These are phyloP conservation scores for Corythornis madagascariensis DNA, from an alignment of 2,113 vertebrate species.

Conservation along the genomic window DNA sequence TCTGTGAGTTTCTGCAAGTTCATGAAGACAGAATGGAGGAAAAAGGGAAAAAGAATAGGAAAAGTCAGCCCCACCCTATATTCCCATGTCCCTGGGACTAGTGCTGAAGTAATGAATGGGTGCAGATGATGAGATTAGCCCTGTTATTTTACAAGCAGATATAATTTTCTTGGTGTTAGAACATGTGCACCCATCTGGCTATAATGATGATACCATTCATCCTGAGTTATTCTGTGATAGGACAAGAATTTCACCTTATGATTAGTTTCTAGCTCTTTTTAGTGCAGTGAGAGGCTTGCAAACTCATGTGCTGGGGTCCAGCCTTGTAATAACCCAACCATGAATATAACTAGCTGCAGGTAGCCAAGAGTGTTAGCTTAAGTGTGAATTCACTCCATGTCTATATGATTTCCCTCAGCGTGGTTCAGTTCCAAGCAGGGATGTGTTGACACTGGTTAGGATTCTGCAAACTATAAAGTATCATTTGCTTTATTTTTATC, in stretches of 20 bases:
- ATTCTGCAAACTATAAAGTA: background rate
- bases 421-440: background rate
- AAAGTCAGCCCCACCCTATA: background rate
- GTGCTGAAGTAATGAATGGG: background rate
- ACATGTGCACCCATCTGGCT: background rate
- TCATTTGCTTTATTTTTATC: background rate
- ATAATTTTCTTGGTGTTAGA: background rate
- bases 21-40: background rate
- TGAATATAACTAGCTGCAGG: background rate
- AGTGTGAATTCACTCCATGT: background rate
- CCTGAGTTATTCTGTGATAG: background rate
- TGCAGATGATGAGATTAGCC: background rate
- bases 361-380: conserved; percentile 9
- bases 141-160: background rate
- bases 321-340: background rate
- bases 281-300: background rate
- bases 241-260: background rate
- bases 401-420: background rate
- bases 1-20: background rate
- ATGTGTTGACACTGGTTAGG: background rate
- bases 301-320: background rate
- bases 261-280: background rate
- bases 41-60: background rate
- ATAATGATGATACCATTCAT: background rate
- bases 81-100: background rate